Evolutionary conservation across 1,140 invertebrate genomes (phyloP), one percentile per base, ranked within the genome.

Genomic region (Bombyx mori): DNA sequence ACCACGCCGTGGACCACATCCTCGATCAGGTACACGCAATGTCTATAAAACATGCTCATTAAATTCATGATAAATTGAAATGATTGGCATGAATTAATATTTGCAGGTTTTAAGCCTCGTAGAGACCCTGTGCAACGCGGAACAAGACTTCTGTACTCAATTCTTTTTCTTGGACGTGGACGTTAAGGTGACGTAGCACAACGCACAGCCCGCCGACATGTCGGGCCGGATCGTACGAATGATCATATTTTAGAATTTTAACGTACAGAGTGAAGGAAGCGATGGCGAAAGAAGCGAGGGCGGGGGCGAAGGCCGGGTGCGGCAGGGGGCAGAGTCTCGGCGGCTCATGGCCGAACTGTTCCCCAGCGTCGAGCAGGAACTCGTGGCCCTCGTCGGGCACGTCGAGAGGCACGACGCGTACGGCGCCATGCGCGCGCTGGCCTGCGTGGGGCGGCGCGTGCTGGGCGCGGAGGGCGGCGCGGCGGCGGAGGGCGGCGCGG

Each of bases 121-220:
- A 52, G 97, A 98, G 79, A 95, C 95, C 35, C 92, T 98, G 60
- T 98, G 97, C 81, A 89, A 98, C 46, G 93, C 94, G 22, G 98
- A 99, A 82, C 98, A 99, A 88, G 93, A 97, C 64, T 99, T 99
- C 89, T 99, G 97, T 82, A 93, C 96, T 8, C 90, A 92, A 44
- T 99, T 99, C 88, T 97, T 99, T 75, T 95, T 97, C 77, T 89
- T 99, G 50, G 94, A 96, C 75, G 64, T 76, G 8, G 75, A 83
- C 52, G 56, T 67, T 46, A 87, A 75, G 70, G 80, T 54, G 42
- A 12, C 48, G 48, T 49, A 35, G 26, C 26, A 2, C 26, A 35
- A 35, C 26, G 26, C 26, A 35, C 26, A 35, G 4, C 26, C 26
- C 26, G 26, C 26, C 26, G 26, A 35, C 26, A 35, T 5, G 26